A percentile compares a stretch with the other conserved stretches of the same genome.
Evolutionary conservation across 1,140 invertebrate genomes (phyloP).

Genomic region (Holcopasites calliopsidis): DNA sequence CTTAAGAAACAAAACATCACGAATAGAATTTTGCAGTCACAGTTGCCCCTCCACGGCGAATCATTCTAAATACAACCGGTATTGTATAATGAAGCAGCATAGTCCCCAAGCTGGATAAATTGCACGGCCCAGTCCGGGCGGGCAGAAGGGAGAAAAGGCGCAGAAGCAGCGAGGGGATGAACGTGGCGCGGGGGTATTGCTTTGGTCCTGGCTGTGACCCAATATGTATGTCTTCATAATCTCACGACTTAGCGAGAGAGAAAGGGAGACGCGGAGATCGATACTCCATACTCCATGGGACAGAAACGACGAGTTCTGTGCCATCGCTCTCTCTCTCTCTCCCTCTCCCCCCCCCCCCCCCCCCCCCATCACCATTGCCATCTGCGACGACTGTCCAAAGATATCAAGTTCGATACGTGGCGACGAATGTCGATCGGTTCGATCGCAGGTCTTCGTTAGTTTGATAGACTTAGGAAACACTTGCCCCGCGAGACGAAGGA

Average conservation of each 20-base stretch:
- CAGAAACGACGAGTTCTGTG: not conserved
- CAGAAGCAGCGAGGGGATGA: not conserved
- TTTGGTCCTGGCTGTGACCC: conserved; percentile 51
- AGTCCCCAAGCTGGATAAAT: conserved; percentile 23
- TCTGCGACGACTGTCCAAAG: conserved; percentile 3
- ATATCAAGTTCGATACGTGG: not conserved
- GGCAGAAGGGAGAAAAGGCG: conserved; percentile 8
- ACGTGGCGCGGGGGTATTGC: conserved; percentile 42
- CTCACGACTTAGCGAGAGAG: conserved; percentile 41
- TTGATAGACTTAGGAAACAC: conserved; percentile 6
- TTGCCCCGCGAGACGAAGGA: not conserved
- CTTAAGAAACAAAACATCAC: too few species aligned
- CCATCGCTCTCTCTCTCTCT: conserved; percentile 17
- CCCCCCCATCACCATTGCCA: too few species aligned
- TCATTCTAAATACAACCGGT: not conserved
- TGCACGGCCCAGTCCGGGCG: conserved; percentile 1
- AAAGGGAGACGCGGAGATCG: conserved; percentile 6
- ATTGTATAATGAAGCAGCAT: too few species aligned
- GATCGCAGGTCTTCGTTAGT: conserved; percentile 6
- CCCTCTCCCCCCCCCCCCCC: too few species aligned
- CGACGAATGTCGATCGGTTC: not conserved
- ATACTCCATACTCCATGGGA: not conserved
- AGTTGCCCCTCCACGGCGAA: too few species aligned
- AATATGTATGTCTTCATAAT: conserved; percentile 63
- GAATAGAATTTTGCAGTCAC: too few species aligned